Evolutionary conservation across 2,888 invertebrate species (phyloP).

Genomic region (Acronicta alni): DNA sequence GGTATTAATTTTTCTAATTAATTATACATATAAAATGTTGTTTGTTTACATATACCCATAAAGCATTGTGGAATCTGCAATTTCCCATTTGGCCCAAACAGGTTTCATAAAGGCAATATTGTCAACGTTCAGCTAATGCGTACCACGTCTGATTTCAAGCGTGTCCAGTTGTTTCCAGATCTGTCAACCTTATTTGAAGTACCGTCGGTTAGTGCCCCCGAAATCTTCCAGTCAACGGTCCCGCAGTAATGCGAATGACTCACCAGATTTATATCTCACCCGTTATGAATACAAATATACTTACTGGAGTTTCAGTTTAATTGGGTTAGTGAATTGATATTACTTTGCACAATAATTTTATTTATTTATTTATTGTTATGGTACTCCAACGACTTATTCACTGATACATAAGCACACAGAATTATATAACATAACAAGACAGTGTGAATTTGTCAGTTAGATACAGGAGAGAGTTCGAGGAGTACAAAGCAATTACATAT

Average conservation of each 20-base stretch:
- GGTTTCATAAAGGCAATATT: too few species aligned
- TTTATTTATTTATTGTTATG: too few species aligned
- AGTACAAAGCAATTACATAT: too few species aligned
- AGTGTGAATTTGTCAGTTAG: too few species aligned
- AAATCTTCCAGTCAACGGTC: conserved; percentile 37
- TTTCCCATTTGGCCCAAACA: too few species aligned
- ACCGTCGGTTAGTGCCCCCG: conserved; percentile 47
- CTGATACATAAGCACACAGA: too few species aligned
- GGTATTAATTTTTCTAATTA: too few species aligned
- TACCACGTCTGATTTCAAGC: conserved; percentile 29
- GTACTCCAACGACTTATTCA: too few species aligned
- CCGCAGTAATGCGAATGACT: conserved; percentile 58
- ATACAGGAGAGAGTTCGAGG: too few species aligned
- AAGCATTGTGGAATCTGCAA: conserved; percentile 6
- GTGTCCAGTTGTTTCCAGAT: conserved; percentile 38
- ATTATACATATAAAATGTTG: too few species aligned
- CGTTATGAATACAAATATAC: conserved; percentile 54
- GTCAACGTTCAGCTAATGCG: conserved; percentile 21
- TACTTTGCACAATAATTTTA: conserved; percentile 3
- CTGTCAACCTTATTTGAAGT: conserved; percentile 45
- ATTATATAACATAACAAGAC: too few species aligned
- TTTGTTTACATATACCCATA: too few species aligned
- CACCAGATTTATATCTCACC: conserved; percentile 55
- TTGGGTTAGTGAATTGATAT: conserved; percentile 42
- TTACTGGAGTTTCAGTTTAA: conserved; percentile 47